Evolutionary conservation across 2,113 vertebrate species (phyloP), one percentile per base, ranked within the genome.

Genomic region (Acrocephalus kingi): DNA sequence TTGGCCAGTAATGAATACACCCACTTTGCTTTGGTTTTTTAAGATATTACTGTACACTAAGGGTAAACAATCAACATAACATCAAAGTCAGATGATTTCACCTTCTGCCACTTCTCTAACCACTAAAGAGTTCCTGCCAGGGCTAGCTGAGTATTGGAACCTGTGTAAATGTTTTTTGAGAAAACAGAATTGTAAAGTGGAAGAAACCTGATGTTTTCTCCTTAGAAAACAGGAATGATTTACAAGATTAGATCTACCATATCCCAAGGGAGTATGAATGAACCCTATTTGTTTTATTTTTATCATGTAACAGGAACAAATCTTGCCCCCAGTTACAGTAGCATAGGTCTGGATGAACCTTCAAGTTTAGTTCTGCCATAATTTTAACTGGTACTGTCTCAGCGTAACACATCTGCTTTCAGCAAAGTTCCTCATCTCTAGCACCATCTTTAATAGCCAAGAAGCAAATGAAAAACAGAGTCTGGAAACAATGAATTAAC

Each of bases 71-170:
- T 91, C 94, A 80, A 66, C 81, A 62, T 27, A 37, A 66, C 46
- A 68, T 84, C 69, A 64, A 88, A 97, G 97, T 94, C 96, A 93
- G 90, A 93, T 64, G 84, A 93, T 93, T 96, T 97, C 97, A 97
- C 96, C 97, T 97, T 90, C 93, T 80, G 69, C 71, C 66, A 69
- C 84, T 95, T 87, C 67, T 90, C 91, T 93, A 97, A 94, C 93
- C 56, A 55, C 93, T 52, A 19, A 91, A 83, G 77, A 45, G 74
- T 28, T 89, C 86, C 67, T 87, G 37, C 35, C 59, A 15, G 59
- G 49, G 58, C 66, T 51, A 55, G 58, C 80, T 73, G 46, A 35
- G 68, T 68, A 63, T 68, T 66, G 77, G 45, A 69, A 61, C 10
- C 18, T 9, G 39, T 63, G 49, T 51, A 75, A 91, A 88, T 46